Base-by-base conservation (phyloP, 1,140 invertebrate genomes). In the Megalonaias nervosa region DNA sequence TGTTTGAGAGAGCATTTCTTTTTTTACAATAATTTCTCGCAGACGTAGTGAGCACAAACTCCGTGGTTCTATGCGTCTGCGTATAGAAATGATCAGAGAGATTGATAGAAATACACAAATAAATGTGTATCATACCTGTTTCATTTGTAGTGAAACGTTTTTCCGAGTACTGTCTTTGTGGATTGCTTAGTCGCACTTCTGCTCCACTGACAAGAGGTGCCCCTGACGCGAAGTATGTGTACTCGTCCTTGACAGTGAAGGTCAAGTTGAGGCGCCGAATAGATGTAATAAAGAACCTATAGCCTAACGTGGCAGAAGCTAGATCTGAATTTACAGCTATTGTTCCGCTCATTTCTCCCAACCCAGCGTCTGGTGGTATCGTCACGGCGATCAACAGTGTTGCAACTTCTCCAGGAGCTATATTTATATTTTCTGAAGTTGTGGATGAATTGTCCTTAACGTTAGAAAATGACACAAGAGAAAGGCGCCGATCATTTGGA, bases 211-310 rank as follows among this genome's bases (percentile, higher is more conserved):
- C 66, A n/a, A 82, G 69, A 21, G 82, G 82, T 59, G 71, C 75
- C 38, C 71, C 74, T 17, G 57, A 64, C 17, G 72, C 79, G 61
- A 84, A 84, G 60, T 84, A 84, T 6, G 82, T 84, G 62, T 78
- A 84, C 58, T 84, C 82, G 69, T 84, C 82, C 65, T 84, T 77
- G 21, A 82, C 79, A 57, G 62, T 71, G 48, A 83, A 67, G n/a
- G 76, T 83, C 21, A 83, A 66, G 65, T 83, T 70, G 19, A 83
- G n/a, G 14, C 48, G 38, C 23, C 68, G 26, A 12, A 61, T 48
- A 11, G 82, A 83, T 56, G 71, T 70, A 5, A 81, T 57, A 48
- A 70, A 71, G 56, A 83, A 74, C 38, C 69, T 75, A 67, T 78
- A 83, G 9, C 31, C 31, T n/a, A 75, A 19, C 59, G 19, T 19